A percentile compares a stretch with the other conserved stretches of the same genome.
These are phyloP conservation scores for Sussaba pulchella DNA, from an alignment of 2,888 invertebrate genomes.

Conservation along the genomic window DNA sequence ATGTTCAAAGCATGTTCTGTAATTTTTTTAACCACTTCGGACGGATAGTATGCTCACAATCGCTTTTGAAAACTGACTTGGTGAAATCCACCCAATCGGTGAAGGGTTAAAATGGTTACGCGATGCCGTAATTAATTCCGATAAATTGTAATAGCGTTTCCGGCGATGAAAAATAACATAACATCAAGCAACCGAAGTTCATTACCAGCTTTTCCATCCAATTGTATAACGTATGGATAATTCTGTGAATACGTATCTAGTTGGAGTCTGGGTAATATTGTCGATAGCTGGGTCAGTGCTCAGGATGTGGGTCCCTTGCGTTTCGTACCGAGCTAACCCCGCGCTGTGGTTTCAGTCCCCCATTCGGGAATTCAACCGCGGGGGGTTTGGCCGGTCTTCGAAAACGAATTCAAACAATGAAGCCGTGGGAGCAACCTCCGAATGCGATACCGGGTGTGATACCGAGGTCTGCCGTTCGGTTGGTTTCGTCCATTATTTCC, in stretches of 20 bases:
- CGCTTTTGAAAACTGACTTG: no score
- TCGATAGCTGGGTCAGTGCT: slow-evolving; percentile 45
- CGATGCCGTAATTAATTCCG: no score
- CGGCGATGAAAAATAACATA: no score
- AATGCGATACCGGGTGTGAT: neutral
- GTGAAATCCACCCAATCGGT: no score
- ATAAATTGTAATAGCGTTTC: no score
- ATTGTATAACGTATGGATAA: neutral
- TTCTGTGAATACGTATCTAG: neutral
- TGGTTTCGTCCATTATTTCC: neutral
- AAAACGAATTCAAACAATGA: slow-evolving; percentile 43
- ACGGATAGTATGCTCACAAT: no score
- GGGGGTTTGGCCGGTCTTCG: slow-evolving; percentile 21
- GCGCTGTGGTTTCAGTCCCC: neutral
- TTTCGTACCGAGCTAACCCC: neutral
- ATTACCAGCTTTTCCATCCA: no score
- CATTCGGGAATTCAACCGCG: slow-evolving; percentile 1
- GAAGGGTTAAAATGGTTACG: no score
- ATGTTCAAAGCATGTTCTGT: no score
- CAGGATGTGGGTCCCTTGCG: slow-evolving; percentile 32
- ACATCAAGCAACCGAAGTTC: no score
- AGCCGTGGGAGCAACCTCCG: neutral
- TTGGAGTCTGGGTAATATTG: slow-evolving; percentile 46
- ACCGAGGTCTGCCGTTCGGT: neutral
- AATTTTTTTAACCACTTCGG: no score